These are phyloP conservation scores for Phenganax subtilis DNA, from an alignment of 92 coral and sea anemone species.

Conservation along the genomic window DNA sequence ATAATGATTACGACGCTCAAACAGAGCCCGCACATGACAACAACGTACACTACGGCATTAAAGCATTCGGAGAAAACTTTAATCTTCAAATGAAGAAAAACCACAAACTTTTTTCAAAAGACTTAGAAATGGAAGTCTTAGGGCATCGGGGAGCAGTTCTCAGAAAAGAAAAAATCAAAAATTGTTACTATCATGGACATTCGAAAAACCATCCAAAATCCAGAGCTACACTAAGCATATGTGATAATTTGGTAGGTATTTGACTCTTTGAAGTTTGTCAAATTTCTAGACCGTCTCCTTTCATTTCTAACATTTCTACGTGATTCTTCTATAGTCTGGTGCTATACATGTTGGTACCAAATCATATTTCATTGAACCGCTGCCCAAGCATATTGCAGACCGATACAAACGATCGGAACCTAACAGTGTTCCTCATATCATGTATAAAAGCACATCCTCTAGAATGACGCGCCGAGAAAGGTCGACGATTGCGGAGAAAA, in stretches of 20 bases:
- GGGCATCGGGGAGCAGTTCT: constrained; percentile 72
- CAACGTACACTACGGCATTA: constrained; percentile 71
- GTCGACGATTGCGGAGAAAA: constrained; percentile 28
- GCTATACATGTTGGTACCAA: constrained; percentile 59
- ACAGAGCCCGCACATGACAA: constrained; percentile 13
- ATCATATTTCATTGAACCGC: constrained; percentile 83
- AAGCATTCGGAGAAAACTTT: constrained; percentile 75
- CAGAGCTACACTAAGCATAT: constrained; percentile 81
- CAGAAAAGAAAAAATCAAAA: constrained; percentile 75
- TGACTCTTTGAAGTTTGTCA: neutral
- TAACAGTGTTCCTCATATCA: constrained; percentile 66
- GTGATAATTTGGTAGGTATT: constrained; percentile 76
- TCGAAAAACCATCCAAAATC: constrained; percentile 60
- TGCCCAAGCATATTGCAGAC: constrained; percentile 63
- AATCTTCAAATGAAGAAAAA: constrained; percentile 77
- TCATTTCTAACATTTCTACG: neutral
- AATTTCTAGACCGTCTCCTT: neutral
- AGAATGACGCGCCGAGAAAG: constrained; percentile 19
- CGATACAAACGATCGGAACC: constrained; percentile 41
- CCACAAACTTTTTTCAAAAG: constrained; percentile 69
- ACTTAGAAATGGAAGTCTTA: constrained; percentile 74
- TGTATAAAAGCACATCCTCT: constrained; percentile 61
- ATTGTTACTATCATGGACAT: constrained; percentile 80
- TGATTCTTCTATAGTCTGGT: constrained; percentile 56
- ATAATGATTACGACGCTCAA: neutral